Base-by-base conservation (phyloP, 2,113 vertebrate species). In the Clinocottus analis region DNA sequence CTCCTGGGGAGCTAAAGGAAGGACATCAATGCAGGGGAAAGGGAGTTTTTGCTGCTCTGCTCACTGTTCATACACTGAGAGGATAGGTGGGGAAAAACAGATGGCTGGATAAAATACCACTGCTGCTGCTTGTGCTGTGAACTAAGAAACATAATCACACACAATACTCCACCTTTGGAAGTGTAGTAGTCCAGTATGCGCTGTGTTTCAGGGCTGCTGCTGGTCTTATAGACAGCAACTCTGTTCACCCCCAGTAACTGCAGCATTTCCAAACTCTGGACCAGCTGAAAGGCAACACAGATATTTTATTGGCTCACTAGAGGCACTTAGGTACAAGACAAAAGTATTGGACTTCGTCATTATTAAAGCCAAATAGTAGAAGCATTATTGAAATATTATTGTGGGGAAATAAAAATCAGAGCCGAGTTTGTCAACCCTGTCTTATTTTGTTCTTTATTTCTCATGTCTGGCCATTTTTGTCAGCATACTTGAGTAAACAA, bases 211-310 rank as follows among this genome's bases (percentile, higher is more conserved):
- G 49, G 43, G 74, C 91, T 86, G 71, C 93, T 94, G 87, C 43
- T 95, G 87, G 91, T 95, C 63, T 92, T 95, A 23, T 96, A 96
- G 80, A 96, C 78, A 10, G 87, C 82, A 19, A 95, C 94, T 33
- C 70, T 92, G 78, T 92, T 73, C 0, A 82, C 92, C 11, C 95
- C 94, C 25, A 96, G 91, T 33, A 95, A 77, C 78, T 79, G 90
- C 71, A 94, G 93, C 93, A 94, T 94, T 79, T 95, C 95, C 69
- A 95, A 27, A 23, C 89, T 84, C 89, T 95, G 93, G 56, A 95
- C 91, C 29, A 95, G 85, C 77, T 87, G 11, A 27, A 60, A 35
- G 1, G 16, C 13, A 67, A 59, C 56, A 76, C 27, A 72, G 5
- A 11, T 23, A 3, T 51, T 21, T 49, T 19, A n/a, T 5, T 12